Conservation (phyloP, 2,113 vertebrate species). For the Larimichthys polyactis region DNA sequence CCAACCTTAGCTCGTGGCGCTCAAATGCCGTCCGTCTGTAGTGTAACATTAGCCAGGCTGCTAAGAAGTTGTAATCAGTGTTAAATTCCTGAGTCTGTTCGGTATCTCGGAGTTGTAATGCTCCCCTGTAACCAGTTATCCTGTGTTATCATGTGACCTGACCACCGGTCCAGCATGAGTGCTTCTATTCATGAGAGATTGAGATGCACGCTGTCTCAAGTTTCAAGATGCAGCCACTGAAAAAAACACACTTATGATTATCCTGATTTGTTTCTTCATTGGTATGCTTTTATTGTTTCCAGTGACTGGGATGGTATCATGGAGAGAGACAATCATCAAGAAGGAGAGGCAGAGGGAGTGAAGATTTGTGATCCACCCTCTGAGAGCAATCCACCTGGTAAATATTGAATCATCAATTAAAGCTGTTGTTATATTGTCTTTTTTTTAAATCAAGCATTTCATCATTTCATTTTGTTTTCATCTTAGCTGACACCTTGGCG, state of each 20-base stretch:
- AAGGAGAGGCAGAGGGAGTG: slow-evolving; percentile 65
- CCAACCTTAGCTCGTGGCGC: slow-evolving; percentile 1
- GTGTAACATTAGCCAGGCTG: slow-evolving; percentile 30
- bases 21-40: slow-evolving; percentile 10
- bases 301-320: slow-evolving; percentile 82
- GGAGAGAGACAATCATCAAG: slow-evolving; percentile 75
- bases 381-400: slow-evolving; percentile 66
- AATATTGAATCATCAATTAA: neutral
- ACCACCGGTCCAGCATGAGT: slow-evolving; percentile 46
- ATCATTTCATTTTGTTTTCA: slow-evolving; percentile 25
- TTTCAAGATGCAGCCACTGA: slow-evolving; percentile 1
- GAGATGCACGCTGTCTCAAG: slow-evolving; percentile 14
- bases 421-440: neutral
- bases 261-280: neutral
- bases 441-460: neutral
- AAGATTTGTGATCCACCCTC: slow-evolving; percentile 58
- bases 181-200: slow-evolving; percentile 63
- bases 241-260: neutral
- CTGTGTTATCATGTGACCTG: slow-evolving; percentile 69
- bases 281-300: neutral
- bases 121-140: slow-evolving; percentile 34
- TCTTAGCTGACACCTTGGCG: slow-evolving; percentile 66
- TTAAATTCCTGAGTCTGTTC: slow-evolving; percentile 37
- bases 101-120: slow-evolving; percentile 46
- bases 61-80: slow-evolving; percentile 22